phyloP scores from a whole-genome alignment of 1,140 invertebrate genomes.

The Parapsyche elsis region DNA sequence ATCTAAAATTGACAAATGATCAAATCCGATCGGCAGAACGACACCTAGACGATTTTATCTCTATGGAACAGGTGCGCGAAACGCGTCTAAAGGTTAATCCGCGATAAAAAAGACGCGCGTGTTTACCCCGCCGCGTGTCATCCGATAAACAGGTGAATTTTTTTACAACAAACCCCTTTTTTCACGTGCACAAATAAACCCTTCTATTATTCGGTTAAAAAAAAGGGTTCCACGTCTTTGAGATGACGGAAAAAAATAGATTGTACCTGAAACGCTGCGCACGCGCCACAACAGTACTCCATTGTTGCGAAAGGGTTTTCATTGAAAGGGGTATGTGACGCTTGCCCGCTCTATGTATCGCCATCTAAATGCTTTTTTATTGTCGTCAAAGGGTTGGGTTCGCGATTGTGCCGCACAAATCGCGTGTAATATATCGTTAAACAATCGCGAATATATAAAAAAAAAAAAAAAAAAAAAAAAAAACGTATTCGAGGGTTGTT shows the following conservation, averaged over 20 bases:
- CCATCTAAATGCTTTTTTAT: slow-evolving; percentile 51
- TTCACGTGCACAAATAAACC: neutral
- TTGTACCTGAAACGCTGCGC: slow-evolving; percentile 46
- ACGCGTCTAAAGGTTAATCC: neutral
- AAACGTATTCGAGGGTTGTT: slow-evolving; percentile 18
- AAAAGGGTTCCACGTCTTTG: slow-evolving; percentile 49
- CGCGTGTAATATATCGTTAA: slow-evolving; percentile 52
- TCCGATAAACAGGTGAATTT: slow-evolving; percentile 55
- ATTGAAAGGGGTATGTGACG: slow-evolving; percentile 43
- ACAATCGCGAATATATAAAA: slow-evolving; percentile 44
- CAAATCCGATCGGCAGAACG: no score
- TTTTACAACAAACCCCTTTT: slow-evolving; percentile 27
- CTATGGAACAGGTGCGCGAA: slow-evolving; percentile 44
- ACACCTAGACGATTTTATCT: slow-evolving; percentile 48
- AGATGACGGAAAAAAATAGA: slow-evolving; percentile 48
- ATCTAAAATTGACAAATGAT: no score
- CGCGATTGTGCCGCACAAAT: slow-evolving; percentile 41
- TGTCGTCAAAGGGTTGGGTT: slow-evolving; percentile 50
- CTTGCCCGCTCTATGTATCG: slow-evolving; percentile 49
- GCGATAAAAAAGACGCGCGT: slow-evolving; percentile 44
- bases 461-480: neutral
- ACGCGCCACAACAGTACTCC: slow-evolving; percentile 29
- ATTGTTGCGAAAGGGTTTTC: slow-evolving; percentile 26
- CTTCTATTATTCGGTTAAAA: slow-evolving; percentile 31
- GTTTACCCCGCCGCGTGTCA: slow-evolving; percentile 49